Evolutionary conservation across 2,888 invertebrate genomes (phyloP), one percentile per base, ranked within the genome.

Genomic region (Schizaphis graminum): DNA sequence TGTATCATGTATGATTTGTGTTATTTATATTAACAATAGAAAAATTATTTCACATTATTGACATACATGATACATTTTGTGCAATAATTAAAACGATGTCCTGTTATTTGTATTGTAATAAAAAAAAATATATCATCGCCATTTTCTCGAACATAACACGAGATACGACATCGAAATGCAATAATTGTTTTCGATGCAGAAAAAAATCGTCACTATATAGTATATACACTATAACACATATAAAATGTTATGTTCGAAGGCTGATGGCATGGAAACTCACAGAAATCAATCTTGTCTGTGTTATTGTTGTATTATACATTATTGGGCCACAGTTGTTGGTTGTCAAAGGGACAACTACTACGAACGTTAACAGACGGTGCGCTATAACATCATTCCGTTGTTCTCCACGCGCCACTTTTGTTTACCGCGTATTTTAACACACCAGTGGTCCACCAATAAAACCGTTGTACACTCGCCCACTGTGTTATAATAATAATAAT

Each of bases 371-470:
- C 56, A 57, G 53, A 89, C 41, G 53, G 53, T 24, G 53, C 26
- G 35, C 8, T 11, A 89, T 56, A 44, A 56, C 56, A 85, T 85
- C 44, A 44, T 85, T 13, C 47, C 61, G 67, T 44, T 90, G 47
- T 90, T 90, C 7, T 28, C 28, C 35, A 3, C 53, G 16, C 57
- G 47, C 44, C 47, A 49, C 53, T 77, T 85, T 91, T 91, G 84
- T 91, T 91, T 89, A 41, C 41, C 57, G 57, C 28, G 28, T 35
- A 57, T 44, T 44, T 89, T 89, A 44, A 61, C 61, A 41, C 44
- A 26, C 44, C 89, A 89, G 28, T 77, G 35, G 77, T 21, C 41
- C n/a, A 16, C 91, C 41, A 85, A 91, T 89, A 89, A 61, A 89
- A 89, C 16, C 44, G 35, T 56, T 47, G n/a, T 91, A 49, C 13